Base-by-base conservation (phyloP, 2,797 vertebrate genomes). In the Molossus molossus region DNA sequence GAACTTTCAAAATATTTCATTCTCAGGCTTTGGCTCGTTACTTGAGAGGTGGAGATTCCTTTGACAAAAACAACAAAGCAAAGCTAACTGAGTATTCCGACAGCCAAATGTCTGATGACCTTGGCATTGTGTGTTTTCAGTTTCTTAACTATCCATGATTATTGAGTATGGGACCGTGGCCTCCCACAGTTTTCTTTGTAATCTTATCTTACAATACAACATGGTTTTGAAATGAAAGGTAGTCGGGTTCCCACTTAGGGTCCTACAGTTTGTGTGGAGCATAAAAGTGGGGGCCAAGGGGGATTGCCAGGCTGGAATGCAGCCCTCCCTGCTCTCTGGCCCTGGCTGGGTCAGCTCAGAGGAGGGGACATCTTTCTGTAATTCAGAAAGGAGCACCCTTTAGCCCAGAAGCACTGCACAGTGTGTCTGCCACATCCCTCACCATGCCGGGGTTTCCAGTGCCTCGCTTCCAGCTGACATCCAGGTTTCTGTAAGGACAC, bases 181-280 rank as follows among this genome's bases (percentile, higher is more conserved):
- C 27, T 88, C 48, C 83, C 69, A 33, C 10, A 37, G 17, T 29
- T 76, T 80, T n/a, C n/a, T 33, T 80, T 83, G 23, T 79, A 55
- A 73, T 91, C 79, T 94, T 79, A 89, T 80, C 40, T 94, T 93
- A 75, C 83, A 83, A 50, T 53, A 88, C 40, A 65, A 18, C 11
- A 18, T 64, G 50, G 48, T 67, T 87, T 37, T 65, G 40, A 73
- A 76, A 50, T 75, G 64, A 87, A 89, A 80, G 14, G 79, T 48
- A 79, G 76, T 82, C 18, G 2, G 45, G 21, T 65, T 84, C n/a
- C 58, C 20, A 29, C 8, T 29, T 25, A 77, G 50, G 37, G 17
- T 67, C n/a, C 7, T 20, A 48, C 9, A 87, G 53, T 80, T 93
- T 84, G 72, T 75, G 21, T 45, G 45, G 60, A 14, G 37, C 4